Base-by-base conservation (phyloP, 2,888 invertebrate species). In the Agrochola lychnidis region DNA sequence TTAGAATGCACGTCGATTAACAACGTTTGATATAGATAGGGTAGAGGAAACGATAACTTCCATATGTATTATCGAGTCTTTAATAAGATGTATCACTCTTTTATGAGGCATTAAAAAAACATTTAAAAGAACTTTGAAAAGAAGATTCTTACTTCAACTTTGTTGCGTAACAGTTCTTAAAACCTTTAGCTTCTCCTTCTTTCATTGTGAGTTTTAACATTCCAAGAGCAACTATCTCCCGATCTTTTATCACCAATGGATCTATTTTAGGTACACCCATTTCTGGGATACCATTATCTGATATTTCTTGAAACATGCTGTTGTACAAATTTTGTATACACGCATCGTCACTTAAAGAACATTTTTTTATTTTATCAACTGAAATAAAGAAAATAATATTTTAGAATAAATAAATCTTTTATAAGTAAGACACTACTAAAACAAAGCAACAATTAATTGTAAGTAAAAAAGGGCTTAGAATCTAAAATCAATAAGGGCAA, bases 241-340 rank as follows among this genome's bases (percentile, higher is more conserved):
- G 1, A 67, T 87, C 9, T 56, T 87, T 75, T 1, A 81, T 0
- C 0, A 5, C 42, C 9, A 62, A 63, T 30, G 86, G 86, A 45
- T 86, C 86, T 45, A 66, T 0, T 62, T 62, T 74, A 12, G 85
- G 83, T 51, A 86, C 5, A 12, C 6, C 72, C 0, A 78, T 0
- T 16, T 87, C 87, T 40, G 77, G 70, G 3, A 87, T 45, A 3
- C 86, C 86, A 42, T 77, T 63, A 1, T 74, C 74, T n/a, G 79
- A 19, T 14, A 67, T 25, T 59, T 76, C 70, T 36, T 59, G 40
- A 14, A 78, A 2, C 0, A 79, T 9, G 2, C 3, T 40, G 2
- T 0, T 19, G 12, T 68, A 79, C 2, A 79, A 51, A 45, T 2
- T 36, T 59, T 16, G 48, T 9, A 64, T 0, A 42, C 86, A 86